Evolutionary conservation across 2,888 invertebrate species (phyloP).

Genomic region (Callyntrura sp.): DNA sequence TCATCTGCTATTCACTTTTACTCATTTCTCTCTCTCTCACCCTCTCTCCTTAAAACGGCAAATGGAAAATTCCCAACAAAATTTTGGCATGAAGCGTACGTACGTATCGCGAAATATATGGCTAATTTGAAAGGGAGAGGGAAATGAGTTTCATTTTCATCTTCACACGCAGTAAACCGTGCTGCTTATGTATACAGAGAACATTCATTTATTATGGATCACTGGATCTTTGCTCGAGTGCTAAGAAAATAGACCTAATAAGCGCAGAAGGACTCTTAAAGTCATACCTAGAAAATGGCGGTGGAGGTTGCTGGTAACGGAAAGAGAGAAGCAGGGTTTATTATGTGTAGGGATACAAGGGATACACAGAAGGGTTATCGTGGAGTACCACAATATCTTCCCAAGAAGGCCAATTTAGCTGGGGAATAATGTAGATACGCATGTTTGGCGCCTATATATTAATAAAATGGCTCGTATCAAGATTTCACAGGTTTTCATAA

Average conservation of each 20-base stretch:
- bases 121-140: background rate
- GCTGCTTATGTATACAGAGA: too few species aligned
- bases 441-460: too few species aligned
- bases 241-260: constrained; percentile 38
- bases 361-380: background rate
- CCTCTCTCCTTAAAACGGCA: too few species aligned
- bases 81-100: too few species aligned
- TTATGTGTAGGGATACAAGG: background rate
- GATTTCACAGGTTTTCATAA: constrained; percentile 28
- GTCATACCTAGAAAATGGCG: constrained; percentile 31
- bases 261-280: constrained; percentile 57
- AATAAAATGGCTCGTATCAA: constrained; percentile 35
- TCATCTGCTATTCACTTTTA: constrained; percentile 15
- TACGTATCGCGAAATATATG: background rate
- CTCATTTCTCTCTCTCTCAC: constrained; percentile 22
- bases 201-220: constrained; percentile 55
- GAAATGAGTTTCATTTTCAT: background rate
- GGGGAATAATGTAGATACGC: too few species aligned
- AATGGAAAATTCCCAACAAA: too few species aligned
- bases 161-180: background rate
- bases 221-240: background rate
- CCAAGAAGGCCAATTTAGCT: too few species aligned
- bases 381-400: too few species aligned
- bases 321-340: too few species aligned
- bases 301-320: too few species aligned